phyloP scores from a whole-genome alignment of 1,140 invertebrate genomes.

The Bursaphelenchus mucronatus region DNA sequence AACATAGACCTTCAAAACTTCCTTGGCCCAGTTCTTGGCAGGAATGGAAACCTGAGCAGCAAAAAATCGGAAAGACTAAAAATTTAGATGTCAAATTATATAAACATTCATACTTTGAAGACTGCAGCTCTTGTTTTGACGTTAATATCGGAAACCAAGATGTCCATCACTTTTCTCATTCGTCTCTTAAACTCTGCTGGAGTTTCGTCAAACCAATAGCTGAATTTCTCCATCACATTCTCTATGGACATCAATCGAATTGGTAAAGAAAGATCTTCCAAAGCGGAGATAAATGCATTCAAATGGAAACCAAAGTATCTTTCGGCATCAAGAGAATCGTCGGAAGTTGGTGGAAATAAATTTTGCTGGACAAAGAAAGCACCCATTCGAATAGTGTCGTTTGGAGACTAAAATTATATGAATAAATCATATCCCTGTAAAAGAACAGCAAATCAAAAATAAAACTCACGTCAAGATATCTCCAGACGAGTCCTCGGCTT shows the following conservation, averaged over 20 bases:
- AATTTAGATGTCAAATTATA: background rate
- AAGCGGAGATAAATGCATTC: background rate
- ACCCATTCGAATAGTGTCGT: background rate
- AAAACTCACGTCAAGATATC: constrained; percentile 9
- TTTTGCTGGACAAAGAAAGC: background rate
- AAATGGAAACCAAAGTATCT: constrained; percentile 2
- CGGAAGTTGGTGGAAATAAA: constrained; percentile 7
- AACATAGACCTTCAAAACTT: background rate
- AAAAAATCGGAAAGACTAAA: constrained; percentile 2
- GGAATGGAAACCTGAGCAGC: background rate
- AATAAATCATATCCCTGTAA: background rate
- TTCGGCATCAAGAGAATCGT: constrained; percentile 1
- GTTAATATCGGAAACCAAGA: background rate
- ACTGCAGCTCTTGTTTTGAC: constrained; percentile 14
- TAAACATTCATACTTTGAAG: background rate
- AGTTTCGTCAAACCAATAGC: constrained; percentile 2
- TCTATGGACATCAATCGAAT: constrained; percentile 4
- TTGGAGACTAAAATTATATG: constrained; percentile 4
- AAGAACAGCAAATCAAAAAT: background rate
- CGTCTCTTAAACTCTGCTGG: background rate
- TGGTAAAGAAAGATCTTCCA: background rate
- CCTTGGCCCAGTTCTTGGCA: background rate
- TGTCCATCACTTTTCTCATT: background rate
- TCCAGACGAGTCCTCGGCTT: background rate
- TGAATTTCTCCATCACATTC: background rate